A percentile compares a stretch with the other conserved stretches of the same genome.
These are phyloP conservation scores for Capra hircus DNA, from an alignment of 2,113 vertebrate species.

Conservation along the genomic window DNA sequence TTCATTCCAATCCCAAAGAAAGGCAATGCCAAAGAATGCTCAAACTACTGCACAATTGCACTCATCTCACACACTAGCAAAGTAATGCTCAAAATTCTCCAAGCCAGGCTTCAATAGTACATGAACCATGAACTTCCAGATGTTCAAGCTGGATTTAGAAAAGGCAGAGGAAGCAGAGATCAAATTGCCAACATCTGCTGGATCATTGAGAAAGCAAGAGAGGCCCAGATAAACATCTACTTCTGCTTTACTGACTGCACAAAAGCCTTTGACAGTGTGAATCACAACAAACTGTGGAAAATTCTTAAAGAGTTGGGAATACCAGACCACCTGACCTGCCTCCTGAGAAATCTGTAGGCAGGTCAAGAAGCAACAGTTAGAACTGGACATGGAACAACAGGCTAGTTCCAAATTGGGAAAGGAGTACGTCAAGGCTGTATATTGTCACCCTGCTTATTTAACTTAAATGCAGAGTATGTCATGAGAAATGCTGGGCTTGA, in stretches of 20 bases:
- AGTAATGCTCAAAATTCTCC: neutral
- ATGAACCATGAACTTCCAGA: neutral
- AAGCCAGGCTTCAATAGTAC: neutral
- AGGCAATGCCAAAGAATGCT: neutral
- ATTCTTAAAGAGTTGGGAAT: neutral
- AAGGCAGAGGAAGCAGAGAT: neutral
- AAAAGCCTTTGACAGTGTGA: neutral
- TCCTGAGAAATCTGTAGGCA: neutral
- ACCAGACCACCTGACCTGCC: neutral
- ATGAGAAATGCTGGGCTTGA: neutral
- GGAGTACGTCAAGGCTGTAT: neutral
- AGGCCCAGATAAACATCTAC: neutral
- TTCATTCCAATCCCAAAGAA: neutral
- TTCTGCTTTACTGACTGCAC: neutral
- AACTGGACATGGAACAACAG: neutral
- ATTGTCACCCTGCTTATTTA: neutral
- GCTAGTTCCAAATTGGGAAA: neutral
- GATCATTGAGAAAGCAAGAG: neutral
- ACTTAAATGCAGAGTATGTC: neutral
- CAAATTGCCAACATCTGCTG: neutral
- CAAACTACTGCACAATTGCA: neutral
- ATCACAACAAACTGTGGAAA: neutral
- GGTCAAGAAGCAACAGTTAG: neutral
- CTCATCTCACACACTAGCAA: neutral
- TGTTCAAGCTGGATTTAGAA: neutral